Evolutionary conservation across 2,113 vertebrate species (phyloP), one percentile per base, ranked within the genome.

Genomic region (Girardinichthys multiradiatus): DNA sequence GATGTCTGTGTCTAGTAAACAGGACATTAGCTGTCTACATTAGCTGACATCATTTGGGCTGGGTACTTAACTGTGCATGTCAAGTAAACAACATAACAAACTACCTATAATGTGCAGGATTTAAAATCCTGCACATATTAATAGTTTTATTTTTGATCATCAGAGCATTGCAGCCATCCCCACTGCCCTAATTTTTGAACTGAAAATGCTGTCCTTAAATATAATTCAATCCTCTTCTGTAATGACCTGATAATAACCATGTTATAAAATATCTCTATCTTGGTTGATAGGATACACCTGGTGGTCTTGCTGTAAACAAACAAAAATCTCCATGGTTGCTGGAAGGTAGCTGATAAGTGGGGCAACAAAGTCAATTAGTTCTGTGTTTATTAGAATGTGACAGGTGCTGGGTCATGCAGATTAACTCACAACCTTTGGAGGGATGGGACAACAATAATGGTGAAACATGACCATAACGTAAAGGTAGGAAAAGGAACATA

Each of bases 361-460:
- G 79, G 76, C 81, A 88, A 84, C 86, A 90, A 92, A 93, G 93
- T 92, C 93, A 94, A 93, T 94, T 95, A 93, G 91, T 93, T 92
- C 87, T 90, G 86, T 94, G 92, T 94, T 94, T 95, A 94, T 94
- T 94, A 94, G 92, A 92, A 93, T 92, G 90, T 95, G 94, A 94
- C 94, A 95, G 90, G 88, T 89, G 90, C 93, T 90, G 91, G 92
- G 92, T 91, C 90, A 90, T 89, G 92, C 91, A 94, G 91, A 95
- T 94, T 93, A 95, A 94, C 94, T 92, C 92, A 89, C 93, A 92
- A 93, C 91, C 93, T 93, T 92, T 89, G 87, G 90, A 93, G 93
- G 87, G 88, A 94, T 91, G 91, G 92, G 90, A 94, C 94, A 92
- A 92, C 92, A 91, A 93, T 92, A 93, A 93, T 81, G 89, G 89